These are phyloP conservation scores for Carettochelys insculpta DNA, from an alignment of 2,113 vertebrate species.

Conservation along the genomic window DNA sequence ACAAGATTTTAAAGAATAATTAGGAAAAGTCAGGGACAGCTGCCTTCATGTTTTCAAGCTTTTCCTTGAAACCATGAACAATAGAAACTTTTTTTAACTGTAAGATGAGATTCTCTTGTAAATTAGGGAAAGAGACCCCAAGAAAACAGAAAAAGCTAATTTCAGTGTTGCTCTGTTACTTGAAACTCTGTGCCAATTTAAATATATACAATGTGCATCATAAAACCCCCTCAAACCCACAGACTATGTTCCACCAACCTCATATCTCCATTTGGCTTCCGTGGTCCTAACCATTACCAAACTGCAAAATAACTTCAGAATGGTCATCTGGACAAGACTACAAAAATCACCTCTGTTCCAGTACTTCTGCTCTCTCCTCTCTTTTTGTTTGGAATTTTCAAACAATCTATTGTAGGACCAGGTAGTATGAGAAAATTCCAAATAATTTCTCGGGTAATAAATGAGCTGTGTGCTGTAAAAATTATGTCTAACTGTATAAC, in stretches of 20 bases:
- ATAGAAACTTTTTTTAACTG: neutral
- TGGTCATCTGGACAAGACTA: neutral
- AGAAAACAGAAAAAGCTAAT: neutral
- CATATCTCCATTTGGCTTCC: neutral
- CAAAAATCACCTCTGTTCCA: slow-evolving; percentile 9
- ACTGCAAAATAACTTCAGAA: slow-evolving; percentile 6
- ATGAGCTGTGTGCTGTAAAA: neutral
- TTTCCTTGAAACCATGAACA: neutral
- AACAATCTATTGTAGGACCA: slow-evolving; percentile 1
- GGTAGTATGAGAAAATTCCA: neutral
- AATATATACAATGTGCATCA: neutral
- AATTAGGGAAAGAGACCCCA: neutral
- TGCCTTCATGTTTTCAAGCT: neutral
- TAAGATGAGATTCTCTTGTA: neutral
- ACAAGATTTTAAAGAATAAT: neutral
- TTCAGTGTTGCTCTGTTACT: neutral
- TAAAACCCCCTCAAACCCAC: no score
- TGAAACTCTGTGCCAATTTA: neutral
- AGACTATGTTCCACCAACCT: no score
- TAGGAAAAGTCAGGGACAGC: neutral
- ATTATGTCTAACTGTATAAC: neutral
- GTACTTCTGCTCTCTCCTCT: neutral
- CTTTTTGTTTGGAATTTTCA: slow-evolving; percentile 22
- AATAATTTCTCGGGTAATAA: neutral
- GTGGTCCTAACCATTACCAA: neutral